Percentiles rank a stretch among this genome's conserved stretches.
These are phyloP conservation scores for Teleiodes luculella DNA, from an alignment of 2,888 invertebrate genomes.

Conservation along the genomic window DNA sequence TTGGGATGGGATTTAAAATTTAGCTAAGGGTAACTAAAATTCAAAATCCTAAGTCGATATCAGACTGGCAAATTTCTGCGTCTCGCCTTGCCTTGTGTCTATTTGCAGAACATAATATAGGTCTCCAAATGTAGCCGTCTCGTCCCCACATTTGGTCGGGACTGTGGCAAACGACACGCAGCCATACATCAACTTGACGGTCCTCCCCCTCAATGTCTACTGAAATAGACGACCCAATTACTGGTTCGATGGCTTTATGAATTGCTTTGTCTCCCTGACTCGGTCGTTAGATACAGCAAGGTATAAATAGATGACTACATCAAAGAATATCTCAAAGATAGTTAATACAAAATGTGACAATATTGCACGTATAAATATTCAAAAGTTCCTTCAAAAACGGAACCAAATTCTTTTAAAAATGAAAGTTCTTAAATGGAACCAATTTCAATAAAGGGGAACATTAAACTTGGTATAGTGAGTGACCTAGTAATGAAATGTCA, in stretches of 20 bases:
- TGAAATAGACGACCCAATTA: slow-evolving; percentile 17
- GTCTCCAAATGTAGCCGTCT: background rate
- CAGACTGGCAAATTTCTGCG: background rate
- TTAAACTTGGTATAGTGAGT: background rate
- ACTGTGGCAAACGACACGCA: slow-evolving; percentile 34
- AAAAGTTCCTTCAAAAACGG: background rate
- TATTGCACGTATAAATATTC: too few relatives aligned
- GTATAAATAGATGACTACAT: too few relatives aligned
- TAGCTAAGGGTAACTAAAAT: too few relatives aligned
- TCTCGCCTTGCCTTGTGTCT: background rate
- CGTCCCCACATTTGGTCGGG: slow-evolving; percentile 28
- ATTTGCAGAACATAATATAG: background rate
- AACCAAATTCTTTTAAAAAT: background rate
- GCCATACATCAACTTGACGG: slow-evolving; percentile 12
- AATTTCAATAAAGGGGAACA: too few relatives aligned
- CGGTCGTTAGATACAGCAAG: background rate
- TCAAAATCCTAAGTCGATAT: too few relatives aligned
- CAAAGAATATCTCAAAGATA: too few relatives aligned
- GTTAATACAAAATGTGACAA: too few relatives aligned
- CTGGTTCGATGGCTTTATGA: slow-evolving; percentile 11
- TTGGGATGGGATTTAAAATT: too few relatives aligned
- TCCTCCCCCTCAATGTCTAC: slow-evolving; percentile 7
- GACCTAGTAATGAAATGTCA: slow-evolving; percentile 9
- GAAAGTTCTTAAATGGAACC: too few relatives aligned
- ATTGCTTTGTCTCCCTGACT: slow-evolving; percentile 1